Conservation (phyloP, 2,888 invertebrate genomes). For the Orchesellides sinensis region DNA sequence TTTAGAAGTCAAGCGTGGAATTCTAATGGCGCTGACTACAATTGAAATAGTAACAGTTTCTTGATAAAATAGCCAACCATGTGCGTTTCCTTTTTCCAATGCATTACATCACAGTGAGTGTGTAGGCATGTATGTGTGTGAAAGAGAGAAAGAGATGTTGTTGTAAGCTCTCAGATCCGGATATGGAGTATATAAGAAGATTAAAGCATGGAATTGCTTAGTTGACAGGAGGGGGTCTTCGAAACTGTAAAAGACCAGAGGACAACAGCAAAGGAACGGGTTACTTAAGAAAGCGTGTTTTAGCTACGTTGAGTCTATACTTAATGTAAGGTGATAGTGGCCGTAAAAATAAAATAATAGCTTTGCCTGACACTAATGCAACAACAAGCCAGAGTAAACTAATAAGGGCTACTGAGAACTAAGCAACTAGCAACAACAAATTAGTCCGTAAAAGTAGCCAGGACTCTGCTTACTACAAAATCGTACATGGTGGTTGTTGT, state of each 20-base stretch:
- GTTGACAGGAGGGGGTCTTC: constrained; percentile 62
- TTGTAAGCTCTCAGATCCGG: constrained; percentile 14
- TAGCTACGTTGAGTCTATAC: constrained; percentile 19
- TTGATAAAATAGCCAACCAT: constrained; percentile 26
- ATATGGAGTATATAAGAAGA: constrained; percentile 39
- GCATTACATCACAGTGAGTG: too few relatives aligned
- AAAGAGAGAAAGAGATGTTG: not conserved
- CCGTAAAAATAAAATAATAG: constrained; percentile 70
- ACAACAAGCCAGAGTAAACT: constrained; percentile 63
- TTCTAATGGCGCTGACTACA: constrained; percentile 47
- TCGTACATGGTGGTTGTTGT: too few relatives aligned
- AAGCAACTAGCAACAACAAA: constrained; percentile 60
- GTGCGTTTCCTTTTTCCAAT: constrained; percentile 38
- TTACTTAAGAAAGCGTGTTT: constrained; percentile 48
- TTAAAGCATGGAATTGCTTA: constrained; percentile 50
- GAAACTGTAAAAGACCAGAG: constrained; percentile 28
- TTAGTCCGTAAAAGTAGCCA: constrained; percentile 59
- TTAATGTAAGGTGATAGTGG: constrained; percentile 68
- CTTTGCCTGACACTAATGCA: constrained; percentile 67
- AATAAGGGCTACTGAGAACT: constrained; percentile 68
- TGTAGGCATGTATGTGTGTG: not conserved
- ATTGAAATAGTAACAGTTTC: constrained; percentile 36
- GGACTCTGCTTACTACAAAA: not conserved
- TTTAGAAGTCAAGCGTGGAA: constrained; percentile 26
- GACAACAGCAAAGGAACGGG: constrained; percentile 38